phyloP scores from a whole-genome alignment of 2,797 vertebrate species.

The Poecile montanus region DNA sequence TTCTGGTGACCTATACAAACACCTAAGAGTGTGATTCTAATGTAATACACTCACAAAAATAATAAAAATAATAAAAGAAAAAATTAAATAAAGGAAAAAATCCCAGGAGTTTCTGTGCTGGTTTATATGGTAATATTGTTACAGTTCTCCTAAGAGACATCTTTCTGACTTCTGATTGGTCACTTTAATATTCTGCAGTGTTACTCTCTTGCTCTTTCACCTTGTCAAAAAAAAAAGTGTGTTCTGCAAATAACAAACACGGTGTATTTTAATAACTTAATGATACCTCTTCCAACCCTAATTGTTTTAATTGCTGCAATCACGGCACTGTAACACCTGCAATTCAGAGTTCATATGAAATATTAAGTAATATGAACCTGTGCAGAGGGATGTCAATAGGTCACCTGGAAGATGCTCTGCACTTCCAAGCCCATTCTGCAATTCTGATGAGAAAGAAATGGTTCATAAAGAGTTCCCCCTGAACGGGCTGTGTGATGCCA shows the following conservation, averaged over 20 bases:
- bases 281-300: slow-evolving; percentile 24
- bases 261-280: slow-evolving; percentile 50
- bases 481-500: not conserved
- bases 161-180: not conserved
- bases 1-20: not conserved
- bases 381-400: not conserved
- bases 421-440: not conserved
- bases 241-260: slow-evolving; percentile 24
- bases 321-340: slow-evolving; percentile 25
- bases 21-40: not conserved
- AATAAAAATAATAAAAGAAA: not conserved
- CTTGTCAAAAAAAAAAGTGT: not conserved
- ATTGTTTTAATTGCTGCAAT: slow-evolving; percentile 68
- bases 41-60: not conserved
- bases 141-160: not conserved
- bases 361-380: slow-evolving; percentile 12
- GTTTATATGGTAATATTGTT: not conserved
- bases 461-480: not conserved
- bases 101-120: fast-evolving
- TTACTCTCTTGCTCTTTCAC: not conserved
- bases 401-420: not conserved
- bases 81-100: not conserved
- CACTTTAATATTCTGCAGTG: not conserved
- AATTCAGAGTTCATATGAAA: slow-evolving; percentile 35
- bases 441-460: not conserved